These are phyloP conservation scores for Amiota mariae DNA, from an alignment of 2,888 invertebrate genomes.

Conservation along the genomic window DNA sequence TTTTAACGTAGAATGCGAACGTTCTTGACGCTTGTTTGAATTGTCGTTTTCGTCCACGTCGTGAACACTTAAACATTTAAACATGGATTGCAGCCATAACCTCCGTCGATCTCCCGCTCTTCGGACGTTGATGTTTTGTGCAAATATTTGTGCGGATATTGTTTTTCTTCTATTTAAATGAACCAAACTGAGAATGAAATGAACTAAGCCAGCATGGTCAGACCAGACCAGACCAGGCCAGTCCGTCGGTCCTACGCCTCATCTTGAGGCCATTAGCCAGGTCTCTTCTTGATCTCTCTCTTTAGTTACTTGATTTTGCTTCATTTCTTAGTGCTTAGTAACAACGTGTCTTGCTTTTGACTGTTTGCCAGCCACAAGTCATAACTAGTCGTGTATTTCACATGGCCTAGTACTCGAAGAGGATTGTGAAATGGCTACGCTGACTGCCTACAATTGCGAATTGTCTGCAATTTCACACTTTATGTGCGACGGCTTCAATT, in stretches of 20 bases:
- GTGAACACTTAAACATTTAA: conserved; percentile 51
- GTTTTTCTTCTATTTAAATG: conserved; percentile 52
- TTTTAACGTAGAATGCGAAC: background rate
- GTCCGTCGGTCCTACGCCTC: conserved; percentile 2
- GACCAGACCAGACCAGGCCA: background rate
- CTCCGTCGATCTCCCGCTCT: conserved; percentile 52
- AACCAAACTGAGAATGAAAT: conserved; percentile 2
- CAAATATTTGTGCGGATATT: conserved; percentile 68
- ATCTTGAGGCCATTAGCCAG: conserved; percentile 21
- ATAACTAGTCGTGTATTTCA: conserved; percentile 27
- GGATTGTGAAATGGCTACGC: background rate
- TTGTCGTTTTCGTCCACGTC: conserved; percentile 29
- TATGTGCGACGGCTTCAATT: conserved; percentile 69
- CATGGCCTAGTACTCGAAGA: background rate
- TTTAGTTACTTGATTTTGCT: background rate
- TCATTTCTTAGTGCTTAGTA: conserved; percentile 9
- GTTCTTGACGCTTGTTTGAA: conserved; percentile 27
- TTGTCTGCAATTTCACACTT: conserved; percentile 68
- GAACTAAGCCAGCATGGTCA: background rate
- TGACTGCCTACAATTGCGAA: conserved; percentile 48
- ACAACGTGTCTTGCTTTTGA: background rate
- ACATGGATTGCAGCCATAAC: conserved; percentile 40
- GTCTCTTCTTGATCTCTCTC: conserved; percentile 7
- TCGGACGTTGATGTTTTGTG: conserved; percentile 47
- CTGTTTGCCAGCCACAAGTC: conserved; percentile 12